phyloP scores from a whole-genome alignment of 2,888 invertebrate genomes.

The Tricholauxania praeusta region DNA sequence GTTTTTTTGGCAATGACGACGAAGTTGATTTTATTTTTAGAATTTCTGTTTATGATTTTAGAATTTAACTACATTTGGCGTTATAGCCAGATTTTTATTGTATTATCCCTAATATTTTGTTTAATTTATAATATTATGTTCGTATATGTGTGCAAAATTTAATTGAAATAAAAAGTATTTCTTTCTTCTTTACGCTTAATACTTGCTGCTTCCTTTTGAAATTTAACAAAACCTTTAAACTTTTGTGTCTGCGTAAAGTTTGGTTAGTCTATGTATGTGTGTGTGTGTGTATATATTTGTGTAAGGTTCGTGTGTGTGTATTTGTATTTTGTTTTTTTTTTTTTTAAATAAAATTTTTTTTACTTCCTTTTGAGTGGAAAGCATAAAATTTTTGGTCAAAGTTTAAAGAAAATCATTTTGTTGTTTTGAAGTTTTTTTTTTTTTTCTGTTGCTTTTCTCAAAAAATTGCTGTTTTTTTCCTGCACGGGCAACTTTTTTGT shows the following conservation, averaged over 20 bases:
- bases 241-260: constrained; percentile 8
- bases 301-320: neutral
- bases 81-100: constrained; percentile 4
- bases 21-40: neutral
- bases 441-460: too few species aligned
- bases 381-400: constrained; percentile 20
- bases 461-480: too few species aligned
- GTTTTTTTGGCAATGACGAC: neutral
- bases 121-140: constrained; percentile 3
- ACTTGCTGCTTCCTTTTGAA: neutral
- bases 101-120: neutral
- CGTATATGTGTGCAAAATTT: neutral
- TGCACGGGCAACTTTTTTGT: neutral
- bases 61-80: constrained; percentile 20
- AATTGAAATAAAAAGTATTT: neutral
- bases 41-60: neutral
- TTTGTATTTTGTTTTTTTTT: neutral
- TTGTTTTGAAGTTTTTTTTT: neutral
- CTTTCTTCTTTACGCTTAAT: neutral
- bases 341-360: constrained; percentile 2
- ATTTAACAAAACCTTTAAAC: neutral
- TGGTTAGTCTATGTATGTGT: neutral
- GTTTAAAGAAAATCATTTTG: constrained; percentile 19
- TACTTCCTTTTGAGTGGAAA: constrained; percentile 6
- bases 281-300: neutral